phyloP scores from a whole-genome alignment of 2,888 invertebrate genomes.

The Drosophila meridiana region DNA sequence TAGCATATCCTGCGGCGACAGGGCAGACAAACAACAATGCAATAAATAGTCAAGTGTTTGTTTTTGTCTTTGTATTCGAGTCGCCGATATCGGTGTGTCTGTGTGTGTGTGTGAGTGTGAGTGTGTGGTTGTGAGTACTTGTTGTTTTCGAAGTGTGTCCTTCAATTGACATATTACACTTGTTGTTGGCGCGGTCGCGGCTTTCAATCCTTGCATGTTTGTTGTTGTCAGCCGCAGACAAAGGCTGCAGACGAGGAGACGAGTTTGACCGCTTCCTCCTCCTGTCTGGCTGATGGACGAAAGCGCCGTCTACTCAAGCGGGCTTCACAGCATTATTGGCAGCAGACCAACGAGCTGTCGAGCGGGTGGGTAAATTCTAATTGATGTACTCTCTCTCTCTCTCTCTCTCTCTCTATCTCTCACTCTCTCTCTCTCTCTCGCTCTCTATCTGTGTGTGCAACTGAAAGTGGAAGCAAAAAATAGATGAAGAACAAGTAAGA shows the following conservation, averaged over 20 bases:
- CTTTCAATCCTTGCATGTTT: slow-evolving; percentile 46
- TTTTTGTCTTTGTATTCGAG: slow-evolving; percentile 26
- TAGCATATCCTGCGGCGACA: slow-evolving; percentile 76
- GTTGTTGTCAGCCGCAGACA: slow-evolving; percentile 43
- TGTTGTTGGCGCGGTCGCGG: slow-evolving; percentile 61
- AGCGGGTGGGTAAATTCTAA: slow-evolving; percentile 44
- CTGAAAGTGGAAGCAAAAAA: slow-evolving; percentile 9
- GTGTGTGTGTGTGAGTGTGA: slow-evolving; percentile 1
- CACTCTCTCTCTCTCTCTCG: neutral
- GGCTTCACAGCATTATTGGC: slow-evolving; percentile 56
- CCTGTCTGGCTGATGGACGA: slow-evolving; percentile 30
- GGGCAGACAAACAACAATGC: slow-evolving; percentile 69
- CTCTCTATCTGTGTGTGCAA: neutral
- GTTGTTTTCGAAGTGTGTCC: slow-evolving; percentile 56
- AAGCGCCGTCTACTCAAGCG: slow-evolving; percentile 61
- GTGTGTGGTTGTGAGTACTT: slow-evolving; percentile 25
- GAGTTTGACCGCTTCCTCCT: slow-evolving; percentile 12
- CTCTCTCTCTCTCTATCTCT: neutral
- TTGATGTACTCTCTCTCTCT: slow-evolving; percentile 57
- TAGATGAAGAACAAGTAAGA: neutral
- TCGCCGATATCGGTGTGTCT: slow-evolving; percentile 3
- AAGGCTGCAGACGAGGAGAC: slow-evolving; percentile 25
- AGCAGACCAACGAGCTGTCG: slow-evolving; percentile 26
- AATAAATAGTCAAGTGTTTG: slow-evolving; percentile 72
- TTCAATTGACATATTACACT: slow-evolving; percentile 80